Conservation (phyloP, 2,888 invertebrate species). For the Glyphotaelius pellucidus region DNA sequence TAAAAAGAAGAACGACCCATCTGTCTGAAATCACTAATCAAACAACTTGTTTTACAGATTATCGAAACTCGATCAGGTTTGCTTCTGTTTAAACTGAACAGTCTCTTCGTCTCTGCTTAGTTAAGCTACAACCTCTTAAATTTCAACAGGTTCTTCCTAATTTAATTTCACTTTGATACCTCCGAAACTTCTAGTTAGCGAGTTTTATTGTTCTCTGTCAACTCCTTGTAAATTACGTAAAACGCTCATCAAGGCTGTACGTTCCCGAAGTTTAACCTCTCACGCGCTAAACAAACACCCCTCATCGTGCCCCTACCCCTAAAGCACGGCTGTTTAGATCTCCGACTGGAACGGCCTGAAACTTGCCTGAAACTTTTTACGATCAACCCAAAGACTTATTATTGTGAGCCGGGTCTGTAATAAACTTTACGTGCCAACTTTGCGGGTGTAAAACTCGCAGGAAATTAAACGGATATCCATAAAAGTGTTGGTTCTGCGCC, state of each 20-base stretch:
- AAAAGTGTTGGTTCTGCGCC: slow-evolving; percentile 20
- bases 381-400: slow-evolving; percentile 26
- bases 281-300: background rate
- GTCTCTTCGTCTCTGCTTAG: background rate
- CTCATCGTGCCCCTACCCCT: background rate
- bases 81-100: background rate
- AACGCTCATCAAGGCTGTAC: slow-evolving; percentile 1
- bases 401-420: slow-evolving; percentile 9
- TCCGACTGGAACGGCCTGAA: background rate
- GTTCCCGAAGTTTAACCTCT: background rate
- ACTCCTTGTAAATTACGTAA: background rate
- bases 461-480: slow-evolving; percentile 46
- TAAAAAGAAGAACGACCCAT: too few species aligned
- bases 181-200: background rate
- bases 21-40: background rate
- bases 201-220: slow-evolving; percentile 10
- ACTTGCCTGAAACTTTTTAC: slow-evolving; percentile 23
- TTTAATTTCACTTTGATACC: slow-evolving; percentile 8
- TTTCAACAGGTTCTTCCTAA: slow-evolving; percentile 11
- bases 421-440: slow-evolving; percentile 35
- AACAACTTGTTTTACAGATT: background rate
- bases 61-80: background rate
- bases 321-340: background rate
- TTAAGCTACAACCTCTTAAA: background rate
- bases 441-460: slow-evolving; percentile 34